Evolutionary conservation across 2,797 vertebrate species (phyloP).

Genomic region (Tympanoctomys barrerae): DNA sequence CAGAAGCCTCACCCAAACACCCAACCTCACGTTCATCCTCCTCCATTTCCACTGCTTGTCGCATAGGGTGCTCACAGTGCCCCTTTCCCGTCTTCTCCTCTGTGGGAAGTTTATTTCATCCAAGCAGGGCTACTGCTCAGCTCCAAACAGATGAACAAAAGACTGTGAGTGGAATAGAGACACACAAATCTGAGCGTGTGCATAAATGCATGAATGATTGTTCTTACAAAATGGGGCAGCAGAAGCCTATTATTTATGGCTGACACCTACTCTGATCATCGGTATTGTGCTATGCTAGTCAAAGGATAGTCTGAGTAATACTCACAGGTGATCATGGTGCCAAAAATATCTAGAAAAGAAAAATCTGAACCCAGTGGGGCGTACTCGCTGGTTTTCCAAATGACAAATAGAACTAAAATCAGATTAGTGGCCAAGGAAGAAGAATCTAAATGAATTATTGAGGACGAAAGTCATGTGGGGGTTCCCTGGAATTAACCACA

Average conservation of each 20-base stretch:
- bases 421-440: background rate
- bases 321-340: background rate
- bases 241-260: background rate
- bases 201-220: background rate
- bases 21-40: background rate
- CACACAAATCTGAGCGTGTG: background rate
- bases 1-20: background rate
- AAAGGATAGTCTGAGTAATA: background rate
- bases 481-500: background rate
- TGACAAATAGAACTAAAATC: background rate
- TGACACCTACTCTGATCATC: background rate
- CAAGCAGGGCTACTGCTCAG: background rate
- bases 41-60: accelerated
- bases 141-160: background rate
- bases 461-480: background rate
- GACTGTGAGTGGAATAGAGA: background rate
- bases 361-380: background rate
- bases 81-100: background rate
- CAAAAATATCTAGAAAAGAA: background rate
- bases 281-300: too few species aligned
- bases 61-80: accelerated
- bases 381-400: background rate
- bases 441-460: background rate
- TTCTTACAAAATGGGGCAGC: background rate
- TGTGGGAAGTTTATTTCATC: background rate